These are phyloP conservation scores for Botrylloides violaceus DNA, from an alignment of 23 tunicate genomes.

Conservation along the genomic window DNA sequence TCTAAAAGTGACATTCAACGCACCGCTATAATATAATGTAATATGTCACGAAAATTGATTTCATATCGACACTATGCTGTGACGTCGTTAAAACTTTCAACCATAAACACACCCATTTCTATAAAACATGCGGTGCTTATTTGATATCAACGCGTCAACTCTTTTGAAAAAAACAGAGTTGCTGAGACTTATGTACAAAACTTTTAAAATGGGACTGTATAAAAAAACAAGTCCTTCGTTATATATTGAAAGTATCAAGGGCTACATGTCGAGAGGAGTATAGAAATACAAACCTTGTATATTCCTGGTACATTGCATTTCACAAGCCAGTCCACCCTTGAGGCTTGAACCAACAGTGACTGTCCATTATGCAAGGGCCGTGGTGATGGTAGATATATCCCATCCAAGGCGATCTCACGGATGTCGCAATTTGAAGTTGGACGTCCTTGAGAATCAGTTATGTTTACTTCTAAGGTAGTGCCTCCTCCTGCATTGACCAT, in stretches of 20 bases:
- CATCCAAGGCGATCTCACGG: slow-evolving; percentile 65
- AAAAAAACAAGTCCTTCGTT: not conserved
- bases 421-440: slow-evolving; percentile 36
- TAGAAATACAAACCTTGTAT: slow-evolving; percentile 50
- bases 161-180: too few species aligned
- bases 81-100: too few species aligned
- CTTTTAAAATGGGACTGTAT: not conserved
- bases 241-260: too few species aligned
- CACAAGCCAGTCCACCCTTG: slow-evolving; percentile 69
- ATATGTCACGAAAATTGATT: too few species aligned
- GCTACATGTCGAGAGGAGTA: too few species aligned
- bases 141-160: too few species aligned
- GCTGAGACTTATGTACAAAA: not conserved
- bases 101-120: too few species aligned
- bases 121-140: too few species aligned
- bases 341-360: slow-evolving; percentile 35
- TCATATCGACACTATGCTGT: too few species aligned
- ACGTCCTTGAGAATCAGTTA: slow-evolving; percentile 4
- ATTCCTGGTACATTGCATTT: slow-evolving; percentile 45
- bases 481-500: slow-evolving; percentile 89
- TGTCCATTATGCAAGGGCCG: slow-evolving; percentile 21
- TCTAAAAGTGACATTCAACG: too few species aligned
- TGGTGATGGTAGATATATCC: slow-evolving; percentile 47
- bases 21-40: too few species aligned
- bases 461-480: slow-evolving; percentile 28